Conservation (phyloP, 2,113 vertebrate species). For the Gambusia holbrooki region DNA sequence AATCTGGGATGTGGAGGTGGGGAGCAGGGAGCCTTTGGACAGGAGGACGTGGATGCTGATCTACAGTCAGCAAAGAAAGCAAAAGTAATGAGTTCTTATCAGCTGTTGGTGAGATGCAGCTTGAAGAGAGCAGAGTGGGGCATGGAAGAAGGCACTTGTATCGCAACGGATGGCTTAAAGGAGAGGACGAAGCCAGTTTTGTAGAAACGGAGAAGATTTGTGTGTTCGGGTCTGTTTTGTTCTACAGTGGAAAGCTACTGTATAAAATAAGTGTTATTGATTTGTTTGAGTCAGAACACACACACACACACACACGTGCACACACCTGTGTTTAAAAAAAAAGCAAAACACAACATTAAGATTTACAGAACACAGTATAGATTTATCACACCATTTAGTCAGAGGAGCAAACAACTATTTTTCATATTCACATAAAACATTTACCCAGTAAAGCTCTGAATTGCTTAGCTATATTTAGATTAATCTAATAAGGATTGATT, state of each 20-base stretch:
- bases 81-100: conserved; percentile 38
- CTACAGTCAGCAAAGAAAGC: conserved; percentile 29
- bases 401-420: no score
- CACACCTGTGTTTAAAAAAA: not conserved
- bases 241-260: not conserved
- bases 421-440: no score
- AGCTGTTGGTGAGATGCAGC: conserved; percentile 37
- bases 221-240: not conserved
- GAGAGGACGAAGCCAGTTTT: conserved; percentile 20
- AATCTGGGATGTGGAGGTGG: not conserved
- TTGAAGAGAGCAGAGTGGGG: conserved; percentile 11
- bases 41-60: conserved; percentile 8
- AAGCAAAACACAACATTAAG: no score
- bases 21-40: not conserved
- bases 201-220: not conserved
- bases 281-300: not conserved
- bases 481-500: no score
- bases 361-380: no score
- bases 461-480: no score
- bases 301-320: not conserved
- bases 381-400: no score
- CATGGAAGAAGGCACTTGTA: conserved; percentile 5
- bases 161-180: conserved; percentile 14
- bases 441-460: no score
- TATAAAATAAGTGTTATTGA: not conserved